Evolutionary conservation across 2,888 invertebrate species (phyloP), one percentile per base, ranked within the genome.

Genomic region (Nomada ferruginata): DNA sequence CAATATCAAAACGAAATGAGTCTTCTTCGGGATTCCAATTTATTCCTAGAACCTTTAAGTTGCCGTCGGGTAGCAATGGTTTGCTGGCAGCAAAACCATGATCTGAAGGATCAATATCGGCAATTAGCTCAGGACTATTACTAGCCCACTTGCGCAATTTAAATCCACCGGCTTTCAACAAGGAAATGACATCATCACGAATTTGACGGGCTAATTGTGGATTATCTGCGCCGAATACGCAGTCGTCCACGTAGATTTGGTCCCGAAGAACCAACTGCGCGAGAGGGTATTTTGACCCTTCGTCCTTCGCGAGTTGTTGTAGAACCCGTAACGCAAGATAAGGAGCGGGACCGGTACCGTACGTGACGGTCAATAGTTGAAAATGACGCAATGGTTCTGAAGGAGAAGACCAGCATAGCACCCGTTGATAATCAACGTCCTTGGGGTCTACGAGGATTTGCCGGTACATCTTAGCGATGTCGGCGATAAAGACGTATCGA

Each of bases 351-450:
- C 60, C 42, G 7, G 60, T 60, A 2, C 60, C 60, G 15, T 60
- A 60, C 26, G 26, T 26, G 26, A 26, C 26, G 26, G 26, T 2
- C 2, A 26, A 26, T 26, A 26, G 26, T 26, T 26, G 26, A 26
- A 26, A 26, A 18, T 65, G 50, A 26, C 65, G 65, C n/a, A 65
- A 26, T 44, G 52, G 26, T 10, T 52, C 47, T 18, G 18, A 18
- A 0, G 61, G 61, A 9, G 47, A 63, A 15, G 63, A 47, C 13
- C 63, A 23, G 47, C 63, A 63, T 11, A 63, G 15, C 20, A 47
- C 47, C 44, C 44, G 44, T 44, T 63, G 63, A 23, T 63, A 63
- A n/a, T 63, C 63, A 63, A 63, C 47, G 63, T 63, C 63, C 47
- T 47, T 23, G 23, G 63, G 10, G 23, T 63, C 15, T 11, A 63